phyloP scores from a whole-genome alignment of 2,888 invertebrate species.

The Pristionchus fissidentatus region DNA sequence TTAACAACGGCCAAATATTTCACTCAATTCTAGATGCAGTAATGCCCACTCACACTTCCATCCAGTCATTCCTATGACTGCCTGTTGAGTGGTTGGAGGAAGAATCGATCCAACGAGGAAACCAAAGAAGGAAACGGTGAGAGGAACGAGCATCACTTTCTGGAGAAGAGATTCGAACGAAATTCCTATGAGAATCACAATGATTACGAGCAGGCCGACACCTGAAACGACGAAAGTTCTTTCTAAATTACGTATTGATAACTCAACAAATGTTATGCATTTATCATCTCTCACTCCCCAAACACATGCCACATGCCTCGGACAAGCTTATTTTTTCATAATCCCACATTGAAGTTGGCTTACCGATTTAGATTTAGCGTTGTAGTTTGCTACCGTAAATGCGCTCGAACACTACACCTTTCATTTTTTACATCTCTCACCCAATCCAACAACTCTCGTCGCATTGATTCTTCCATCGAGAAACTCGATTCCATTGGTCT shows the following conservation, averaged over 20 bases:
- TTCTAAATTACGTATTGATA: too few relatives aligned
- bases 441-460: constrained; percentile 49
- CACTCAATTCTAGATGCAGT: background rate
- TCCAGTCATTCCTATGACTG: constrained; percentile 87
- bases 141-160: constrained; percentile 52
- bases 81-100: constrained; percentile 84
- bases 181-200: constrained; percentile 92
- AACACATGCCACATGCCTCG: too few relatives aligned
- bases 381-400: too few relatives aligned
- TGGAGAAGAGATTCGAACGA: constrained; percentile 94
- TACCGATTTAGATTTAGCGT: too few relatives aligned
- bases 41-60: constrained; percentile 81
- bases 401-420: background rate
- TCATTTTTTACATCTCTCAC: constrained; percentile 25
- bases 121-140: constrained; percentile 86
- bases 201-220: constrained; percentile 84
- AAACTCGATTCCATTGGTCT: constrained; percentile 3
- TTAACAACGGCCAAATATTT: background rate
- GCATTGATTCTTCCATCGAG: constrained; percentile 46
- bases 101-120: constrained; percentile 89
- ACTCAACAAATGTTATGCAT: too few relatives aligned
- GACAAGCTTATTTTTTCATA: too few relatives aligned
- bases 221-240: background rate
- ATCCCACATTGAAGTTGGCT: too few relatives aligned
- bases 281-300: too few relatives aligned